Evolutionary conservation across 2,797 vertebrate species (phyloP).

Genomic region (Antennarius maculatus): DNA sequence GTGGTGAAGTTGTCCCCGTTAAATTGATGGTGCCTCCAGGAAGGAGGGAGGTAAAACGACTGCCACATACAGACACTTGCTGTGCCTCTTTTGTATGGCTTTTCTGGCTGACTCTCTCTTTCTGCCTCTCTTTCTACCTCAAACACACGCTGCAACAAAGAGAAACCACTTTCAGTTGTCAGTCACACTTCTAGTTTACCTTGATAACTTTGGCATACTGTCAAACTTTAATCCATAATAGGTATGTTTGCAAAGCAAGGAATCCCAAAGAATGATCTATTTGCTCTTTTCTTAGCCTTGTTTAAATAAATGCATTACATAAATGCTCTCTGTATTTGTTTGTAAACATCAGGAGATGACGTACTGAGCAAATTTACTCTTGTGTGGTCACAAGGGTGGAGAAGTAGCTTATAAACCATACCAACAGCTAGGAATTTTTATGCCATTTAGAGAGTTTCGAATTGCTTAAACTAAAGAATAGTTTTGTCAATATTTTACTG

Average conservation of each 20-base stretch:
- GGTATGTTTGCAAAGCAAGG: conserved; percentile 94
- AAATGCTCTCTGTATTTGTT: conserved; percentile 96
- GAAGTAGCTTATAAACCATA: conserved; percentile 55
- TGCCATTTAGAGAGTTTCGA: conserved; percentile 16
- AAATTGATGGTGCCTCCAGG: conserved; percentile 78
- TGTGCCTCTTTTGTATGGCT: conserved; percentile 47
- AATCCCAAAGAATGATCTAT: conserved; percentile 97
- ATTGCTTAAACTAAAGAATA: conserved; percentile 10
- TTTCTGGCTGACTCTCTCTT: conserved; percentile 26
- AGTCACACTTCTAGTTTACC: conserved; percentile 82
- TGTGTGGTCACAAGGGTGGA: conserved; percentile 79
- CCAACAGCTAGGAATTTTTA: conserved; percentile 29
- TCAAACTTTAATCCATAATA: conserved; percentile 86
- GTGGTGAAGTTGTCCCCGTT: conserved; percentile 74
- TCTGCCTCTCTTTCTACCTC: background rate
- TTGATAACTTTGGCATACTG: conserved; percentile 84
- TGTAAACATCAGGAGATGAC: conserved; percentile 96
- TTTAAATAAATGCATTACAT: conserved; percentile 98
- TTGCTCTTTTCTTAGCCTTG: conserved; percentile 97
- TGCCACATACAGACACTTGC: conserved; percentile 53
- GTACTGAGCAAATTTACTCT: conserved; percentile 94
- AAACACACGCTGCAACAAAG: conserved; percentile 72
- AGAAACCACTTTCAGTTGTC: conserved; percentile 83
- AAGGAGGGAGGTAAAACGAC: conserved; percentile 65
- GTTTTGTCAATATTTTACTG: conserved; percentile 17